Percentiles rank a stretch among this genome's conserved stretches.
Evolutionary conservation across 2,797 vertebrate species (phyloP).

Genomic region (Tarsius wallacei): DNA sequence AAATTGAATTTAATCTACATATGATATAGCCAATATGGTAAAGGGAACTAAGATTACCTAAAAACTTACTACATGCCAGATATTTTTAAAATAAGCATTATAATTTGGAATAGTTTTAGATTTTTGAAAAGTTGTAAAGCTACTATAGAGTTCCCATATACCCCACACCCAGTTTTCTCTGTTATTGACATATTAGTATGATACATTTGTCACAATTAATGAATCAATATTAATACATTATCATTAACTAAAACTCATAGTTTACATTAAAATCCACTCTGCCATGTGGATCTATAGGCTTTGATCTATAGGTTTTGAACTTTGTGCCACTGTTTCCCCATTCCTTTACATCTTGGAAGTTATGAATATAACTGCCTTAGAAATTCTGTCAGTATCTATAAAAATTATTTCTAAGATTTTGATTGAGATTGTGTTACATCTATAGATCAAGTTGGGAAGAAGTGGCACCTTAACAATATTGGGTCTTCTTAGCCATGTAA

Average conservation of each 20-base stretch:
- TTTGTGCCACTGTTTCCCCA: background rate
- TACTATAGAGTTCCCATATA: background rate
- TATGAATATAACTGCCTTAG: background rate
- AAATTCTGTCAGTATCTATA: background rate
- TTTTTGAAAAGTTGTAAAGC: background rate
- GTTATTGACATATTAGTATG: background rate
- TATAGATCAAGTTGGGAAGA: background rate
- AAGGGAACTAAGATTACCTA: background rate
- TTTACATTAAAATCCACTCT: background rate
- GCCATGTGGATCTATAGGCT: background rate
- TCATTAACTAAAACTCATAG: background rate
- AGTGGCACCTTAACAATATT: background rate
- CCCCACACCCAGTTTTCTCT: background rate
- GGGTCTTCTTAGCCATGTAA: background rate
- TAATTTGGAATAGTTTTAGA: constrained; percentile 16
- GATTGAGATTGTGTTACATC: background rate
- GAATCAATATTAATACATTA: background rate
- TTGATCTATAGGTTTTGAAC: background rate
- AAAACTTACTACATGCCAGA: background rate
- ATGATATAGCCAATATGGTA: background rate
- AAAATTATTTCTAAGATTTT: background rate
- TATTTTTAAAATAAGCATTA: background rate
- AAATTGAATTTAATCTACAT: background rate
- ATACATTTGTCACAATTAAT: background rate
- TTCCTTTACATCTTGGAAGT: background rate